Percentiles rank a stretch among this genome's conserved stretches.
These are phyloP conservation scores for Phalacrocorax carbo DNA, from an alignment of 2,113 vertebrate genomes.

Conservation along the genomic window DNA sequence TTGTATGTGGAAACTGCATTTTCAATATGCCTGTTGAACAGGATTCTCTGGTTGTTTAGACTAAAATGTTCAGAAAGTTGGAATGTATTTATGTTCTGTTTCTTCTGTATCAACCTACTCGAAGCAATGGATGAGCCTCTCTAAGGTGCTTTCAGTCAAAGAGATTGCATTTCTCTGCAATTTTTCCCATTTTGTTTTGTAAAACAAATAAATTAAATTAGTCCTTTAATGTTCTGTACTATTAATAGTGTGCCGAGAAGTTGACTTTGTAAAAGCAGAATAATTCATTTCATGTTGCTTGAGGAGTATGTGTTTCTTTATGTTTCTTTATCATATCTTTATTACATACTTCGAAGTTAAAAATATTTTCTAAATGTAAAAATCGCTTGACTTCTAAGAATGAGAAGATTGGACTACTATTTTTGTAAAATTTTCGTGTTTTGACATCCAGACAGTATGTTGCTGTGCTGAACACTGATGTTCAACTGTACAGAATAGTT, in stretches of 20 bases:
- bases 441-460: not conserved
- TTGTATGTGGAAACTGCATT: not conserved
- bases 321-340: not conserved
- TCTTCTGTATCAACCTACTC: not conserved
- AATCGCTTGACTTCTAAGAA: not conserved
- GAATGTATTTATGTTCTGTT: not conserved
- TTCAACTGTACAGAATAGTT: not conserved
- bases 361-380: not conserved
- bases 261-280: not conserved
- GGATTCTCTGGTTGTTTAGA: not conserved
- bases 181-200: not conserved
- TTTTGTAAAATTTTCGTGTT: not conserved
- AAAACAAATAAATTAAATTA: not conserved
- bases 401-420: not conserved
- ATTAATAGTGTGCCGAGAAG: not conserved
- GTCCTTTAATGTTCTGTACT: not conserved
- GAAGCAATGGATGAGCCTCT: not conserved
- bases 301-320: not conserved
- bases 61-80: not conserved
- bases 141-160: not conserved
- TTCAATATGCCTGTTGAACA: not conserved
- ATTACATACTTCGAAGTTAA: not conserved
- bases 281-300: not conserved
- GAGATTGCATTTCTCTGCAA: not conserved
- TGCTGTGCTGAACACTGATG: not conserved